Percentiles rank a stretch among this genome's conserved stretches.
phyloP scores from a whole-genome alignment of 2,888 invertebrate genomes.

The Emmelina monodactyla region DNA sequence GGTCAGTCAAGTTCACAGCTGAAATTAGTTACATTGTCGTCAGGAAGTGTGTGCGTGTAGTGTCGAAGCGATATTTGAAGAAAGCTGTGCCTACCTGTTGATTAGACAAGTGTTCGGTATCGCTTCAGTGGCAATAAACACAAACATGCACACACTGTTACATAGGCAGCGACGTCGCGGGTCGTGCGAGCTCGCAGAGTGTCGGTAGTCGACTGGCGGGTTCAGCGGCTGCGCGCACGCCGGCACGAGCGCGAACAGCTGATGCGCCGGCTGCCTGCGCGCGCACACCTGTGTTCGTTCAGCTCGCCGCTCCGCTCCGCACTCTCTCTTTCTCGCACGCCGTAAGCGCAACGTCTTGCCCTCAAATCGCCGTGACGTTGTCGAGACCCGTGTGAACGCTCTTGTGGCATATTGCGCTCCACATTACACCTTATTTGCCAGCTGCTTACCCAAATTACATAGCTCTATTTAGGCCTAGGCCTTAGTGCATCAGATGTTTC shows the following conservation, averaged over 20 bases:
- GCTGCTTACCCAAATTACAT: not conserved
- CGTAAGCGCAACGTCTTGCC: slow-evolving; percentile 34
- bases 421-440: not conserved
- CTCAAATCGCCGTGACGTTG: slow-evolving; percentile 36
- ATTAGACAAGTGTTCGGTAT: slow-evolving; percentile 56
- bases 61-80: too few relatives aligned
- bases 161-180: too few relatives aligned
- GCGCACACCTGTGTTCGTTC: slow-evolving; percentile 44
- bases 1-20: too few relatives aligned
- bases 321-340: slow-evolving; percentile 49
- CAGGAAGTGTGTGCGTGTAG: too few relatives aligned
- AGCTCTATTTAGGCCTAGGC: not conserved
- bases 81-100: slow-evolving; percentile 61
- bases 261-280: slow-evolving; percentile 41
- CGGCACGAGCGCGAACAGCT: slow-evolving; percentile 53
- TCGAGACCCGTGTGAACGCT: slow-evolving; percentile 28
- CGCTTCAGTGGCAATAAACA: slow-evolving; percentile 46
- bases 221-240: slow-evolving; percentile 23
- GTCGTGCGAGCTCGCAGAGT: slow-evolving; percentile 21
- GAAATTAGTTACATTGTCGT: too few relatives aligned
- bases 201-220: slow-evolving; percentile 42
- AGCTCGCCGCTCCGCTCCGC: slow-evolving; percentile 15
- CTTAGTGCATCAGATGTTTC: not conserved
- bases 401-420: not conserved
- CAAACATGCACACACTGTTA: slow-evolving; percentile 46